Evolutionary conservation across 2,888 invertebrate species (phyloP).

Genomic region (Monochamus alternatus): DNA sequence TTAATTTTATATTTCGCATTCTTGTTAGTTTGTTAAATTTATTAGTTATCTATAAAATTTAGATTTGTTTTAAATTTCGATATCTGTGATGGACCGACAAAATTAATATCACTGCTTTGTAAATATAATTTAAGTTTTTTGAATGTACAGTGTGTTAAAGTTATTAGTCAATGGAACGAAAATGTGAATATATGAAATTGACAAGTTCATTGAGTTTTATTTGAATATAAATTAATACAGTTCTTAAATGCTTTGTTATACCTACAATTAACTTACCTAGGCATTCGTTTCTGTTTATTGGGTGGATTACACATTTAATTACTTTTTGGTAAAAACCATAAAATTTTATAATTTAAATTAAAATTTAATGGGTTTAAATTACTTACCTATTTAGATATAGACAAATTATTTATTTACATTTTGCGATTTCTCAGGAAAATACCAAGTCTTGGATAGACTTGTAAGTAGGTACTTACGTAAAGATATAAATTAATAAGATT

Average conservation of each 20-base stretch:
- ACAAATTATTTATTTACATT: neutral
- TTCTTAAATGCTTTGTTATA: neutral
- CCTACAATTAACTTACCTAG: too few relatives aligned
- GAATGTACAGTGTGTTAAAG: constrained; percentile 71
- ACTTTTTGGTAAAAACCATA: too few relatives aligned
- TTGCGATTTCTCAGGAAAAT: too few relatives aligned
- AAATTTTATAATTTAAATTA: neutral
- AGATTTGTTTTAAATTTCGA: constrained; percentile 59
- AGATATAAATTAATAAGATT: too few relatives aligned
- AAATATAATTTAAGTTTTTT: constrained; percentile 70
- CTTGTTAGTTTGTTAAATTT: constrained; percentile 55
- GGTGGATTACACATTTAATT: neutral
- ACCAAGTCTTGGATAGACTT: too few relatives aligned
- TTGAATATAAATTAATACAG: constrained; percentile 18
- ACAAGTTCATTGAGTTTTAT: constrained; percentile 65
- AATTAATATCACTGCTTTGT: constrained; percentile 67
- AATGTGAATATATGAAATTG: constrained; percentile 71
- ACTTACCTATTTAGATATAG: constrained; percentile 18
- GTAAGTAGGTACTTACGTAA: too few relatives aligned
- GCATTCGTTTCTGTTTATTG: too few relatives aligned
- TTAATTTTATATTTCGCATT: constrained; percentile 50
- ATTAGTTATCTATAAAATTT: constrained; percentile 44
- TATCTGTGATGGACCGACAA: constrained; percentile 60
- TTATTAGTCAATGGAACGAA: constrained; percentile 71
- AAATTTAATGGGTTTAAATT: constrained; percentile 4